phyloP scores from a whole-genome alignment of 2,888 invertebrate genomes.

The Rhogogaster chlorosoma region DNA sequence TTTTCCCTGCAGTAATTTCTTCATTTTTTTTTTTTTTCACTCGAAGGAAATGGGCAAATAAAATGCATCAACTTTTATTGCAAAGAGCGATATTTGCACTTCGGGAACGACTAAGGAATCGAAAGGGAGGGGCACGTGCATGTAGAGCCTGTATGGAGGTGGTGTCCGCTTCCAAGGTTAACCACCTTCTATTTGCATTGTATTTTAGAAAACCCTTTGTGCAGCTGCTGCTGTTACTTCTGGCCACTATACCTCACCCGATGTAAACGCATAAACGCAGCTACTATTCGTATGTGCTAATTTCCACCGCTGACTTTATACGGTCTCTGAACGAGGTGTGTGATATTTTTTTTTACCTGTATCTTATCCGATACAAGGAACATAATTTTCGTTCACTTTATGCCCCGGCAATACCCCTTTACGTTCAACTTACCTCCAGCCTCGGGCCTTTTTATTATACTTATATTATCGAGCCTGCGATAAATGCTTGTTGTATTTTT shows the following conservation, averaged over 20 bases:
- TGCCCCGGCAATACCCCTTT: background rate
- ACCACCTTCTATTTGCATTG: slow-evolving; percentile 67
- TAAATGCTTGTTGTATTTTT: background rate
- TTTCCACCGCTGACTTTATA: slow-evolving; percentile 2
- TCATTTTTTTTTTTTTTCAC: background rate
- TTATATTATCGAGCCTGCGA: background rate
- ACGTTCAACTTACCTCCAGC: background rate
- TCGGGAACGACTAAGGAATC: slow-evolving; percentile 45
- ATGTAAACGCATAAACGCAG: slow-evolving; percentile 45
- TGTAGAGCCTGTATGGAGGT: slow-evolving; percentile 55
- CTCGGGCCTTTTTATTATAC: background rate
- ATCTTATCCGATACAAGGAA: background rate
- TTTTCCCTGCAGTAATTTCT: background rate
- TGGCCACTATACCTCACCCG: slow-evolving; percentile 4
- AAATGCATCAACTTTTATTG: slow-evolving; percentile 62
- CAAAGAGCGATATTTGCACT: slow-evolving; percentile 59
- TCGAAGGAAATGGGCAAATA: background rate
- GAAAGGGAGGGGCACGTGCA: slow-evolving; percentile 41
- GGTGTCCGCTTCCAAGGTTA: slow-evolving; percentile 62
- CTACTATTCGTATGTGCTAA: slow-evolving; percentile 35
- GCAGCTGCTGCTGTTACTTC: slow-evolving; percentile 39
- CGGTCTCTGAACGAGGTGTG: background rate
- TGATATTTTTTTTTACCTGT: background rate
- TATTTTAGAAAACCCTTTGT: slow-evolving; percentile 63
- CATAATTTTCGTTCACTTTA: background rate